Base-by-base conservation (phyloP, 1,140 invertebrate genomes). In the Solen grandis region DNA sequence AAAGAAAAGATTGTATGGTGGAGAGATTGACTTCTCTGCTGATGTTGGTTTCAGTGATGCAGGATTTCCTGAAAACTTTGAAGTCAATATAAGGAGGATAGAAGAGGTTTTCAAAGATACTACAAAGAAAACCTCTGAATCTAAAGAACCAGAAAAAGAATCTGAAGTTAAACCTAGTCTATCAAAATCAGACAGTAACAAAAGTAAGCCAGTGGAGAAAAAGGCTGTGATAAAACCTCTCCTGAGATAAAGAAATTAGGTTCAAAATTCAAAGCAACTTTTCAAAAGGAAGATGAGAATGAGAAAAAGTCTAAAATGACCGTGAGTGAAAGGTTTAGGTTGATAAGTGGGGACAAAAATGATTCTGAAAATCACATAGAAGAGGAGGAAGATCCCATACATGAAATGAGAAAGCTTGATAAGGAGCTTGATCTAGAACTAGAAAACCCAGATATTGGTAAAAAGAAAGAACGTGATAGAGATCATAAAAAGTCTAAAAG, bases 241-340 rank as follows among this genome's bases (percentile, higher is more conserved):
- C 63, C 52, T 25, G 46, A 80, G 29, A 57, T 41, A 22, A 16
- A 38, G 50, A 25, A 74, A 36, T 31, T 75, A 50, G 33, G 63
- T 60, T 52, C 35, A 35, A 62, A 46, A 22, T 46, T 75, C 50
- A 73, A 74, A n/a, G 59, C 62, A 35, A 63, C 78, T 31, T 36
- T 66, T 62, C 57, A 75, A 62, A 78, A 84, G 27, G 66, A 79
- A 36, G 80, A 76, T 59, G 63, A 94, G 75, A 94, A 94, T 84
- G 95, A 95, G 82, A 93, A 94, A 54, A 80, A 33, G 5, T 27
- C 27, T 25, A 72, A 80, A 54, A 63, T 72, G 27, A 72, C 77
- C 19, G 46, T 72, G 3, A 65, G 69, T 72, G 77, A 80, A 59
- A 80, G 77, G 41, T 80, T 80, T 73, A 80, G 72, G 36, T 72